Evolutionary conservation across 2,113 vertebrate genomes (phyloP), one percentile per base, ranked within the genome.

Genomic region (Phalacrocorax pelagicus): DNA sequence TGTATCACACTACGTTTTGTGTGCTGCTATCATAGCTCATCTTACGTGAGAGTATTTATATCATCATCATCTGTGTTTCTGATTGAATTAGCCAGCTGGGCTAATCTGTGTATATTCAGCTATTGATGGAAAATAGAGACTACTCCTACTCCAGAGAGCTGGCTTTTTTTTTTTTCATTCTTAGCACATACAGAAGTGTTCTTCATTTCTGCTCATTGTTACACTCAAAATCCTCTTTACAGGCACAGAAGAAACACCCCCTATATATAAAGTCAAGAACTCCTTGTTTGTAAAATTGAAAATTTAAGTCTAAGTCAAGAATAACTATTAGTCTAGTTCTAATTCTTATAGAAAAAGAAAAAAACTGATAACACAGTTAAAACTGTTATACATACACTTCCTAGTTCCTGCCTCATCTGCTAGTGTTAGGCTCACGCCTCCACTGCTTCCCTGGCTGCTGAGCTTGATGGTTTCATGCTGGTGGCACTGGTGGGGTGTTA

Each of bases 51-150:
- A 54, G 5, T 67, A 49, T 66, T 87, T 34, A 9, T 61, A 30
- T 77, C 0, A 0, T 47, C 22, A 30, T 77, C 0, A 0, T 47
- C 22, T 52, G 7, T 77, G 12, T 47, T 78, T 86, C 17, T 61
- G 27, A 52, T 85, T 81, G 78, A 81, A 70, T 81, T 71, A 71
- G 18, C 46, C 4, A 2, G 8, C 38, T 87, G 36, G 32, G 23
- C 23, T 81, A 52, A 84, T n/a, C 49, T 87, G 18, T 63, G 14
- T 79, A 18, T 86, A 86, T 90, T 87, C 46, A 58, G 2, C 15
- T 62, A 30, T 6, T 87, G 30, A 57, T 66, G 42, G 46, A 78
- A 80, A 92, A 44, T 47, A 26, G 32, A 57, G 22, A 91, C 8
- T 49, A 70, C 4, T 89, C 19, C 51, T 85, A 27, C 52, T 42